Percentiles rank a stretch among this genome's conserved stretches.
Conservation (phyloP, 2,113 vertebrate genomes). For the Pedionomus torquatus region DNA sequence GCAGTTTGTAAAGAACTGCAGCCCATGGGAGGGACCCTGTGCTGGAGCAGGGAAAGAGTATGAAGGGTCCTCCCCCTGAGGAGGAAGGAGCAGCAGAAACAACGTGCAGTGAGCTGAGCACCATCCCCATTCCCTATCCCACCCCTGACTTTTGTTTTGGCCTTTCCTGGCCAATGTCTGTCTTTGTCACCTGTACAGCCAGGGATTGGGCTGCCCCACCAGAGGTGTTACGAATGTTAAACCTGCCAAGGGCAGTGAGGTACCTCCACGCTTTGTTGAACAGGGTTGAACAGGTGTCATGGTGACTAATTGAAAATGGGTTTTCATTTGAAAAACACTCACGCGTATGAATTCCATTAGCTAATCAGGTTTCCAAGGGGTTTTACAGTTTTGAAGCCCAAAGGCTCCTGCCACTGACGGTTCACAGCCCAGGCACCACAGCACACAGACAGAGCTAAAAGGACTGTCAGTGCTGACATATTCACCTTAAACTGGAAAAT, state of each 20-base stretch:
- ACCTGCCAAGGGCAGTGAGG: neutral
- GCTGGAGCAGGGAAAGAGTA: neutral
- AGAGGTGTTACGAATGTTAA: neutral
- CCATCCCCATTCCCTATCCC: neutral
- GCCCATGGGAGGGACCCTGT: neutral
- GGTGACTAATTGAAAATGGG: neutral
- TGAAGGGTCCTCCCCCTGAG: neutral
- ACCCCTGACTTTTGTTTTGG: neutral
- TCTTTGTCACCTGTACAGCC: neutral
- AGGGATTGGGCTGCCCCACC: neutral
- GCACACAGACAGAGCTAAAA: conserved; percentile 7
- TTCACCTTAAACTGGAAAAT: conserved; percentile 75
- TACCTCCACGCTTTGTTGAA: neutral
- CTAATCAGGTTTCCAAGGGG: conserved; percentile 14
- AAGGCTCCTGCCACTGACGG: neutral
- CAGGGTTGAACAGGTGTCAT: neutral
- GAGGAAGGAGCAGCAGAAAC: neutral
- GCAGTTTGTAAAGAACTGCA: neutral
- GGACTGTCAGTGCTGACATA: conserved; percentile 52
- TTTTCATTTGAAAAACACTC: conserved; percentile 7
- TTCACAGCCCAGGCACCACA: neutral
- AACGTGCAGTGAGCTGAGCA: neutral
- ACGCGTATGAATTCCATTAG: neutral
- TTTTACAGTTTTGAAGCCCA: conserved; percentile 9
- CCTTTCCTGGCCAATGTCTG: neutral